Percentiles rank a stretch among this genome's conserved stretches.
Evolutionary conservation across 2,888 invertebrate species (phyloP).

Genomic region (Idaea aversata): DNA sequence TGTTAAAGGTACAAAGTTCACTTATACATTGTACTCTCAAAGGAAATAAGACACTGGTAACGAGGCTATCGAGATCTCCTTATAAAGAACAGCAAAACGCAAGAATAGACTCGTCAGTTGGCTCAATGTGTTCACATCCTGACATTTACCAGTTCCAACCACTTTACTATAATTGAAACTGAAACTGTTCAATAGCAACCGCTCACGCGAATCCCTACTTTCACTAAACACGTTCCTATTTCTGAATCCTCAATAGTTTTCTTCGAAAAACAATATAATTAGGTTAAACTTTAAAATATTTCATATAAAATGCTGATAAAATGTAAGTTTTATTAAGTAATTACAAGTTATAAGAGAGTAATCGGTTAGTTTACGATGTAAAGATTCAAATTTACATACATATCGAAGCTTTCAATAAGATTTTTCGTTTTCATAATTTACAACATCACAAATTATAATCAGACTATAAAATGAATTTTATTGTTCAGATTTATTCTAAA

Average conservation of each 20-base stretch:
- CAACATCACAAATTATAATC: conserved; percentile 27
- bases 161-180: conserved; percentile 32
- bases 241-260: conserved; percentile 11
- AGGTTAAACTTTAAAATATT: too few relatives aligned
- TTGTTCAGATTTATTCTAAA: conserved; percentile 8
- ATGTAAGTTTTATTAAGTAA: conserved; percentile 23
- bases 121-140: conserved; percentile 30
- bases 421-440: conserved; percentile 26
- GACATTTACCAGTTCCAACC: conserved; percentile 35
- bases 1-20: too few relatives aligned
- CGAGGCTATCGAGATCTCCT: conserved; percentile 30
- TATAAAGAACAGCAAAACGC: conserved; percentile 34
- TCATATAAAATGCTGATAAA: conserved; percentile 21
- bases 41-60: conserved; percentile 19
- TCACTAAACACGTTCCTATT: conserved; percentile 31
- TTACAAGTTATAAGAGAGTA: conserved; percentile 24
- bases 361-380: conserved; percentile 35
- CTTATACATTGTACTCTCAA: background rate
- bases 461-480: conserved; percentile 17
- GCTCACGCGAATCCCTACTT: conserved; percentile 43
- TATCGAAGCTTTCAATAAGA: conserved; percentile 31
- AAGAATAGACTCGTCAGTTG: conserved; percentile 39
- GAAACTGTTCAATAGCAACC: conserved; percentile 44
- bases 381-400: conserved; percentile 34
- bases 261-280: conserved; percentile 5